Evolutionary conservation across 2,888 invertebrate genomes (phyloP), one percentile per base, ranked within the genome.

Genomic region (Leptogaster cylindrica): DNA sequence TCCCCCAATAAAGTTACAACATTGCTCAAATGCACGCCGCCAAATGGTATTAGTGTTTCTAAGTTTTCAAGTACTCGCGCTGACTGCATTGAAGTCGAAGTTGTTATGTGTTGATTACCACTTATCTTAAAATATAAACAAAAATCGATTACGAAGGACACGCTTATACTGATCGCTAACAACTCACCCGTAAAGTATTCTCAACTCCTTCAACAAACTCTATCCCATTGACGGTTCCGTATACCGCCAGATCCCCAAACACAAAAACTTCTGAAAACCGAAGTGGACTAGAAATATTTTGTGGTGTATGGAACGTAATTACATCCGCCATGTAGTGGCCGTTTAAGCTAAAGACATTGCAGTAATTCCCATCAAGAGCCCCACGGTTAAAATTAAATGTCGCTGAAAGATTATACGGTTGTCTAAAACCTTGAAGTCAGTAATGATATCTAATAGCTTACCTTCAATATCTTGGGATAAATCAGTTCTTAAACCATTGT

Each of bases 161-260:
- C 3, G 10, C 14, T 36, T 36, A 46, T 20, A 20, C 1, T 20
- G 18, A 20, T 8, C 44, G 20, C 2, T 44, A 5, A 46, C 8
- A 7, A 74, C 77, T 77, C 77, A 85, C 86, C 84, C 83, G 79
- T 8, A 86, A 74, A 0, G 86, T 84, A 68, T 84, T 84, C 14
- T 75, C 67, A 65, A 79, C 81, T 73, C 85, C 84, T 33, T 78
- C 68, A 2, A 74, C 68, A 14, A 87, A 74, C 70, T 82, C 75
- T 1, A 79, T 69, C 0, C 76, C 79, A 73, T 87, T 87, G 0
- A 84, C 73, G 0, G 33, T 70, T 1, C 79, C 81, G 10, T 72
- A 68, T 0, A 76, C 74, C 0, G 28, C 41, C 2, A 82, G 70
- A 2, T 70, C 44, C 1, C 67, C 72, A 3, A 73, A 71, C 1